These are phyloP conservation scores for Calameuta pallipes DNA, from an alignment of 2,888 invertebrate species.

Conservation along the genomic window DNA sequence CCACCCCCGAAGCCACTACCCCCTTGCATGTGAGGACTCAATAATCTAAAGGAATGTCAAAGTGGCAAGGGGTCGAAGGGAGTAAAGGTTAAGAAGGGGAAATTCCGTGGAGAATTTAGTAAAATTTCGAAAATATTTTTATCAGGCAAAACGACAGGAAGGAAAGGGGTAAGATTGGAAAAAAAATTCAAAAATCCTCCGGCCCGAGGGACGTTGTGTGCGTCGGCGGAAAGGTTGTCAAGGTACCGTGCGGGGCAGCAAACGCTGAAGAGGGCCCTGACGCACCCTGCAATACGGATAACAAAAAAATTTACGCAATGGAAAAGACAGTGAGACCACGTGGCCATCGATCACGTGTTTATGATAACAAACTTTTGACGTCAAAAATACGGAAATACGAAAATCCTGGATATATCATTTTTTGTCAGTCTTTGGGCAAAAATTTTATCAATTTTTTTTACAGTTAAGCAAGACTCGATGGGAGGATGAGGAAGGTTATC, in stretches of 20 bases:
- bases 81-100: neutral
- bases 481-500: constrained; percentile 29
- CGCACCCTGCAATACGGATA: neutral
- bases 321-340: constrained; percentile 26
- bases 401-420: too few species aligned
- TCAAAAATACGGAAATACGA: too few species aligned
- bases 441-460: neutral
- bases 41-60: neutral
- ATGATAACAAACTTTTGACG: too few species aligned
- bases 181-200: constrained; percentile 9
- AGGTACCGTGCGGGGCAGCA: constrained; percentile 23
- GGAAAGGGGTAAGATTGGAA: neutral
- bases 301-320: constrained; percentile 19
- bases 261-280: constrained; percentile 8
- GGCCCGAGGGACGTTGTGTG: constrained; percentile 18
- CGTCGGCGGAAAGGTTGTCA: constrained; percentile 20
- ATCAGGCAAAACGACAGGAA: neutral
- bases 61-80: neutral
- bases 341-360: neutral
- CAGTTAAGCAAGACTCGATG: constrained; percentile 29
- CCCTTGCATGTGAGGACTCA: constrained; percentile 30
- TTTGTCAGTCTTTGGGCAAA: neutral
- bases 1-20: constrained; percentile 16
- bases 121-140: neutral
- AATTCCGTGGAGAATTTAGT: neutral